These are phyloP conservation scores for Sebastes melanostomus DNA, from an alignment of 2,797 vertebrate genomes.

Conservation along the genomic window DNA sequence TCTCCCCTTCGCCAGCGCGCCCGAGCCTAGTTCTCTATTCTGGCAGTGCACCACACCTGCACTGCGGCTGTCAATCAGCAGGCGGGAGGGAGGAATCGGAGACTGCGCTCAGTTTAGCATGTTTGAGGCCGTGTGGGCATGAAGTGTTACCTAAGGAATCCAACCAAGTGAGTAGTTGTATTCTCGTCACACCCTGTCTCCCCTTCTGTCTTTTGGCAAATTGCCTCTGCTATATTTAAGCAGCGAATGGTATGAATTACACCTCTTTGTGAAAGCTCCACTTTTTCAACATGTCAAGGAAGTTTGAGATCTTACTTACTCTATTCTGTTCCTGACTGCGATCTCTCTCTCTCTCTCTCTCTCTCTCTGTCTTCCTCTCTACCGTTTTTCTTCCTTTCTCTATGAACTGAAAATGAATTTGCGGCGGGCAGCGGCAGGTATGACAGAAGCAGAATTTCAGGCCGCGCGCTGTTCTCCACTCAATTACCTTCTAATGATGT, in stretches of 20 bases:
- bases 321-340: constrained; percentile 39
- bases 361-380: background rate
- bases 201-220: constrained; percentile 62
- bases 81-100: constrained; percentile 42
- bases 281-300: constrained; percentile 58
- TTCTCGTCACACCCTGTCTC: constrained; percentile 54
- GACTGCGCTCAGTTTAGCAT: constrained; percentile 63
- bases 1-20: constrained; percentile 33
- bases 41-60: constrained; percentile 63
- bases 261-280: constrained; percentile 41
- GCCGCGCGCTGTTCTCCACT: constrained; percentile 58
- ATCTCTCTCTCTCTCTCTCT: constrained; percentile 6
- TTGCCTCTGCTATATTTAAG: constrained; percentile 67
- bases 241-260: constrained; percentile 52
- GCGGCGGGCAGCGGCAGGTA: constrained; percentile 46
- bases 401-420: constrained; percentile 61
- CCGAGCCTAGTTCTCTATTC: constrained; percentile 60
- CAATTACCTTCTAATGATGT: constrained; percentile 75
- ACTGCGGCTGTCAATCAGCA: constrained; percentile 77
- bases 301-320: constrained; percentile 66
- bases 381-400: constrained; percentile 7
- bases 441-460: constrained; percentile 62
- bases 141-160: constrained; percentile 57
- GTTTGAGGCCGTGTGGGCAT: constrained; percentile 56
- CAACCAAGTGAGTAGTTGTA: constrained; percentile 52